Conservation (phyloP, 2,113 vertebrate species). For the Lycaon pictus region DNA sequence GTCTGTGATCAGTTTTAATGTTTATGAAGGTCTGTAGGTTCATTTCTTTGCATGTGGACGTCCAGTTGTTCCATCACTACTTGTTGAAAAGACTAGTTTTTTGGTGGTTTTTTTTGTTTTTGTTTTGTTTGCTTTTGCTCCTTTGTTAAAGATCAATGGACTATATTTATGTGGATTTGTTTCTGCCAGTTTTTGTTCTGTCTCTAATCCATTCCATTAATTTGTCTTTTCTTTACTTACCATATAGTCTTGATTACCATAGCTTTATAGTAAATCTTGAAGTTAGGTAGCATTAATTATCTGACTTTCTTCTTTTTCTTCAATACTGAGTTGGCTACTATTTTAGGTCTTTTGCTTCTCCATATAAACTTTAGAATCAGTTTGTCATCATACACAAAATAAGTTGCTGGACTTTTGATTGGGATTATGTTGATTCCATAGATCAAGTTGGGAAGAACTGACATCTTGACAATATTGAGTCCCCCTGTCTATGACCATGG, state of each 20-base stretch:
- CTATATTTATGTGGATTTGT: not conserved
- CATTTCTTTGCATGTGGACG: not conserved
- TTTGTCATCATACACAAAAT: not conserved
- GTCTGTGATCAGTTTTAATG: not conserved
- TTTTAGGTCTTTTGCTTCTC: not conserved
- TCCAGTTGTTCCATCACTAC: not conserved
- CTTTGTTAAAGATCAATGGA: not conserved
- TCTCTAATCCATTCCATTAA: not conserved
- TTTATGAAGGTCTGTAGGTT: not conserved
- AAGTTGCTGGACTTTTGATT: not conserved
- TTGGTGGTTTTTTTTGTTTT: not conserved
- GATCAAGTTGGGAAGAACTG: not conserved
- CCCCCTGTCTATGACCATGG: not conserved
- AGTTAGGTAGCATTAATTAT: not conserved
- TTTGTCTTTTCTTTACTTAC: not conserved
- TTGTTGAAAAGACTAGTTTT: constrained; percentile 5
- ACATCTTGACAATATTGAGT: not conserved
- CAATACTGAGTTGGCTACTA: not conserved
- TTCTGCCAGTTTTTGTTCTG: not conserved
- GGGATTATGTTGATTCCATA: not conserved
- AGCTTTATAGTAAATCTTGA: not conserved
- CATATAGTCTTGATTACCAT: not conserved
- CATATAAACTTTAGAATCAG: not conserved
- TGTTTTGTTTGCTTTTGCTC: not conserved
- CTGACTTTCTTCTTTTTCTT: not conserved